Base-by-base conservation (phyloP, 1,140 invertebrate species). In the Drosophila lacteicornis region DNA sequence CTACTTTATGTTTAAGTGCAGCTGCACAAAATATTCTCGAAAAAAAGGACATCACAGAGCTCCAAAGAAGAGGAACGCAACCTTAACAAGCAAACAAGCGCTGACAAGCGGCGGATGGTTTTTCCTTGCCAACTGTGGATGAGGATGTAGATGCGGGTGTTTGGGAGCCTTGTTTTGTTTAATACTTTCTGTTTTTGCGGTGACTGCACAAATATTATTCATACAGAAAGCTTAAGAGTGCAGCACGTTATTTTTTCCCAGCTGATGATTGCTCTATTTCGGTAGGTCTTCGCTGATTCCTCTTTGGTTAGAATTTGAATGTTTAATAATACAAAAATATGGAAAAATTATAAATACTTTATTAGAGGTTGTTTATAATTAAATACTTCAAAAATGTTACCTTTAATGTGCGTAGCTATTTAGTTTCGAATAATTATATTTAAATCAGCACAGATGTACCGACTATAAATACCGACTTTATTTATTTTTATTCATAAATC, bases 1-100 rank as follows among this genome's bases (percentile, higher is more conserved):
- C 84, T 87, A 88, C 84, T 87, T 88, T 87, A 88, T 88, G 82
- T 75, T 80, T 88, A 88, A 87, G 84, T 88, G 84, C 84, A 87
- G 73, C 84, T 87, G 84, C 53, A 78, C 76, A 84, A 80, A 70
- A 61, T 79, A 78, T 84, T 70, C 77, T 53, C 67, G 60, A 47
- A 59, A 67, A 43, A 63, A 65, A 71, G 33, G 27, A 65, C 51
- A 53, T 36, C 45, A 46, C 42, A 65, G 27, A 43, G 63, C 68
- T 22, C 57, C 12, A 43, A 12, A 69, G 38, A 67, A 33, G 43
- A 47, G 47, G 57, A 70, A 19, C 62, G 17, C 62, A 49, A 76
- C 79, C 84, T 70, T 80, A 58, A 83, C 77, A 80, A 83, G 69
- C 73, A 79, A 79, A 74, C 70, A 73, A 71, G 59, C 73, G 84